Evolutionary conservation across 2,113 vertebrate species (phyloP), one percentile per base, ranked within the genome.

Genomic region (Sylvietta virens): DNA sequence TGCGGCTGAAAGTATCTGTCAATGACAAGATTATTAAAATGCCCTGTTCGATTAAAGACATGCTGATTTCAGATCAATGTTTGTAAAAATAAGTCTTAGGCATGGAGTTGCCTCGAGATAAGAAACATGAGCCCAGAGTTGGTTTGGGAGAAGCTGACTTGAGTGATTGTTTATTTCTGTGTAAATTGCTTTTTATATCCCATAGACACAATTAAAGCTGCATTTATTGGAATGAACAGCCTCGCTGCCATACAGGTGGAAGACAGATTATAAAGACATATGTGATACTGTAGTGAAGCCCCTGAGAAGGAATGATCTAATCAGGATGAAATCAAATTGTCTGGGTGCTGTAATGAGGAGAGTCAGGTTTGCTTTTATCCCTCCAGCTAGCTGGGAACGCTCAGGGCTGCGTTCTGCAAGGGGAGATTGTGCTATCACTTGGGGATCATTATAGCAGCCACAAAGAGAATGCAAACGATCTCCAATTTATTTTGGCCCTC

Each of bases 181-280:
- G 60, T 62, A 83, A 90, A 81, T 64, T 77, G 80, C 86, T 73
- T 93, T 93, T 96, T 93, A 11, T 73, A 37, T 86, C 81, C 48
- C 61, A 15, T 44, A 50, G 58, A 73, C 42, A 40, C 81, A 85
- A 93, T 91, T 95, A 95, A 88, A 88, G 87, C 27, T 85, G 64
- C 67, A 8, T 88, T 96, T 95, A 92, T 80, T 90, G 94, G 54
- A n/a, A 88, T 35, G 90, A 94, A 81, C 79, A 88, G 73, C 77
- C 85, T 70, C 0, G 1, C 72, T 94, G 83, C 91, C 73, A 15
- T 83, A 27, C 58, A 87, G 94, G 94, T 87, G 80, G 81, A 87
- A 94, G 92, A 70, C 67, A 88, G 71, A 70, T 95, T 64, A 87
- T 95, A 40, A 87, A 92, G 87, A 95, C 5, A 1, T 94, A 83